Evolutionary conservation across 2,113 vertebrate genomes (phyloP).

Genomic region (Scomber japonicus): DNA sequence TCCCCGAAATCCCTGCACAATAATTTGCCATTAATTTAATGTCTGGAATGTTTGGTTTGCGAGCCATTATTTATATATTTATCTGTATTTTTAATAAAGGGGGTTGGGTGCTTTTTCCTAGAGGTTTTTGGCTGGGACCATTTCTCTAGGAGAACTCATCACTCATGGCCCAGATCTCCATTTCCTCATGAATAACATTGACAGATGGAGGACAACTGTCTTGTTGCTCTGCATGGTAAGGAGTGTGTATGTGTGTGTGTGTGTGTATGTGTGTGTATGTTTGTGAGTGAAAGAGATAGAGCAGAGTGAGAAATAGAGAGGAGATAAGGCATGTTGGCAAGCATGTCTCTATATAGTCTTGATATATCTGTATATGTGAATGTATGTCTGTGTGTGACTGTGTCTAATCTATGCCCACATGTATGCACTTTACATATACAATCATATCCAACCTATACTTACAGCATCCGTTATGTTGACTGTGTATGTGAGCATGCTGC

Average conservation of each 20-base stretch:
- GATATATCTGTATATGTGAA: constrained; percentile 26
- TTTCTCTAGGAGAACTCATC: constrained; percentile 73
- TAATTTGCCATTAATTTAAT: constrained; percentile 44
- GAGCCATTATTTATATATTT: constrained; percentile 52
- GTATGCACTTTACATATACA: constrained; percentile 16
- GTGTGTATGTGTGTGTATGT: constrained; percentile 17
- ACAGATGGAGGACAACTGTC: constrained; percentile 78
- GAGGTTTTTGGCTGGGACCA: constrained; percentile 57
- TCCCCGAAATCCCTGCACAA: constrained; percentile 20
- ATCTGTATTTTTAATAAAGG: constrained; percentile 41
- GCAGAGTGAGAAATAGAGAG: constrained; percentile 24
- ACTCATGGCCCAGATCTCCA: constrained; percentile 70
- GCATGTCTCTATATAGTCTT: constrained; percentile 40
- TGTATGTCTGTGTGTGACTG: not conserved
- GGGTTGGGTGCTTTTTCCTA: constrained; percentile 39
- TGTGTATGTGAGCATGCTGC: constrained; percentile 6
- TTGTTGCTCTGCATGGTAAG: constrained; percentile 70
- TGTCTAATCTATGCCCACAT: not conserved
- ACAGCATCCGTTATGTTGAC: constrained; percentile 14
- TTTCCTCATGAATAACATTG: constrained; percentile 82
- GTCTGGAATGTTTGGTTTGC: constrained; percentile 22
- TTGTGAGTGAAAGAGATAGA: constrained; percentile 24
- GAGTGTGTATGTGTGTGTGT: constrained; percentile 35
- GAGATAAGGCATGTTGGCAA: constrained; percentile 36
- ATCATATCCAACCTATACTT: not conserved